Base-by-base conservation (phyloP, 1,140 invertebrate genomes). In the Saccostrea echinata region DNA sequence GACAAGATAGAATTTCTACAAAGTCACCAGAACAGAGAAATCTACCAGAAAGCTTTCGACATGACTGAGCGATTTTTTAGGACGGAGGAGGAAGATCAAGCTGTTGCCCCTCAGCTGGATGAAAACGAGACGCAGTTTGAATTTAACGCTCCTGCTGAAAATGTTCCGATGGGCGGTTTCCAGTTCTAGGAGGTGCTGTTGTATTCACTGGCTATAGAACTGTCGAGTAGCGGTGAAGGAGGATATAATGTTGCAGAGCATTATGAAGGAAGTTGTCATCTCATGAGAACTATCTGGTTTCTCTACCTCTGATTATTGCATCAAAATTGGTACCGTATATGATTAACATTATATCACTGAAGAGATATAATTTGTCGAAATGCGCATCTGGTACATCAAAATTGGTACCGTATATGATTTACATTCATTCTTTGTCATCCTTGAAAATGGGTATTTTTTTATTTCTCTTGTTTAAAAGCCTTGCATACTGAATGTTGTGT, bases 61-160 rank as follows among this genome's bases (percentile, higher is more conserved):
- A 98, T 99, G 91, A 99, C 99, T 93, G 99, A 99, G 94, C 97
- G 98, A 94, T 99, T 98, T 96, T 99, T 99, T 35, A 97, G 97
- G 91, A 97, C 98, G 3, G 94, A 95, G 80, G 98, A 99, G 92
- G 97, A 98, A 93, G 96, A 97, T 51, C 90, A 94, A 16, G 96
- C 96, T 81, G 96, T 98, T 18, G 97, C 97, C 33, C 98, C 98
- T 0, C 95, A 96, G 55, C 97, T 97, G 18, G 97, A 98, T 90
- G 96, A 96, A 30, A 96, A 97, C 90, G 97, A 97, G 86, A 97
- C 97, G 93, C 97, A 98, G 89, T 96, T 94, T 90, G 94, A 95
- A 89, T 96, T 96, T 90, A 93, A 92, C 85, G 92, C 95, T 35
- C 68, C 68, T 13, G 92, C 86, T 52, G 88, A 93, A 55, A 91